phyloP scores from a whole-genome alignment of 1,140 invertebrate species.

The Drosophila melanica region DNA sequence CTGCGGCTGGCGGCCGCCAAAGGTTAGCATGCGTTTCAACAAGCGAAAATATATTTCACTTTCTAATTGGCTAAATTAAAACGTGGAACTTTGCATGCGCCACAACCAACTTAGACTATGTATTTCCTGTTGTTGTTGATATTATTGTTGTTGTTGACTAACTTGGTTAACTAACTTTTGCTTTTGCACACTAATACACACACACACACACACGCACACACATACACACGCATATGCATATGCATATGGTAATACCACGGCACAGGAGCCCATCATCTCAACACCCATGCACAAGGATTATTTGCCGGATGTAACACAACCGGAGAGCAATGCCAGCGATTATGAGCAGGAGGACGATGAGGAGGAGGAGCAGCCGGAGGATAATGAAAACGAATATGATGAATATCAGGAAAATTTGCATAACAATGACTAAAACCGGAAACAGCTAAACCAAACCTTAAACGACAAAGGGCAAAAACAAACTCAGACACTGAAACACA shows the following conservation, averaged over 20 bases:
- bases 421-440: constrained; percentile 79
- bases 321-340: constrained; percentile 82
- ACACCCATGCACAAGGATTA: constrained; percentile 84
- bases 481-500: constrained; percentile 57
- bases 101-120: constrained; percentile 12
- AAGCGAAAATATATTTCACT: constrained; percentile 41
- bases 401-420: constrained; percentile 84
- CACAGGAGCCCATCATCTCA: constrained; percentile 83
- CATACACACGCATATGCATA: constrained; percentile 23
- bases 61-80: constrained; percentile 50
- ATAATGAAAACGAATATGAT: constrained; percentile 84
- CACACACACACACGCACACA: constrained; percentile 34
- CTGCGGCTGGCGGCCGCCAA: constrained; percentile 95
- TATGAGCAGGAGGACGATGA: constrained; percentile 83
- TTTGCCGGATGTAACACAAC: constrained; percentile 82
- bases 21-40: constrained; percentile 86
- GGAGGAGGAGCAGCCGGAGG: constrained; percentile 79
- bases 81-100: constrained; percentile 60
- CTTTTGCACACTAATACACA: constrained; percentile 70
- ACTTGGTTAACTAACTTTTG: constrained; percentile 78
- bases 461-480: constrained; percentile 42
- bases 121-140: constrained; percentile 29
- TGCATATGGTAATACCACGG: constrained; percentile 24
- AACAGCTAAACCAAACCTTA: constrained; percentile 42
- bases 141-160: constrained; percentile 62